Conservation (phyloP, 2,888 invertebrate species). For the Acleris sparsana region DNA sequence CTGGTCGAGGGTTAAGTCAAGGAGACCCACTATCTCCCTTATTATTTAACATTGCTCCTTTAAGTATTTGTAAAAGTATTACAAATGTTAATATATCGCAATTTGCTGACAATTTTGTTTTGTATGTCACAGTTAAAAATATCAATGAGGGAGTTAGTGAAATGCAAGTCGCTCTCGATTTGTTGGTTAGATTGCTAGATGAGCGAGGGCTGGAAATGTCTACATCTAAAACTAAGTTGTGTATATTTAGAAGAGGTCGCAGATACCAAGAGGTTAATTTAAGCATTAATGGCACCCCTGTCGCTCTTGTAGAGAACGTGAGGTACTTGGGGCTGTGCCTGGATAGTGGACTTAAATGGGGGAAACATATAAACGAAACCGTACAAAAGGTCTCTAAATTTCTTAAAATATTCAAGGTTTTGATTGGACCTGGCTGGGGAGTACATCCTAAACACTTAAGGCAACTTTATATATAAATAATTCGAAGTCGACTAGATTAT, state of each 20-base stretch:
- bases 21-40: conserved; percentile 44
- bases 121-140: conserved; percentile 36
- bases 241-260: conserved; percentile 37
- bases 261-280: neutral
- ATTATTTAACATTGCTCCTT: no score
- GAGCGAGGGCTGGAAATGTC: conserved; percentile 37
- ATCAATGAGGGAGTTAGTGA: neutral
- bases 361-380: conserved; percentile 35
- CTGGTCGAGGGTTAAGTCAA: conserved; percentile 40
- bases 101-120: conserved; percentile 44
- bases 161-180: conserved; percentile 26
- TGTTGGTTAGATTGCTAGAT: conserved; percentile 14
- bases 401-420: conserved; percentile 33
- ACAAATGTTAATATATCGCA: conserved; percentile 34
- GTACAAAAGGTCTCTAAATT: conserved; percentile 23
- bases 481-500: conserved; percentile 32
- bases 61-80: no score
- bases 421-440: conserved; percentile 37
- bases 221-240: conserved; percentile 35
- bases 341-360: no score
- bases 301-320: conserved; percentile 17
- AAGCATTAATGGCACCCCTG: conserved; percentile 6
- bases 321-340: conserved; percentile 38
- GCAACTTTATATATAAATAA: conserved; percentile 26
- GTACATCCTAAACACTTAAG: conserved; percentile 29